Percentiles rank a stretch among this genome's conserved stretches.
Conservation (phyloP, 2,888 invertebrate genomes). For the Villa cingulata region DNA sequence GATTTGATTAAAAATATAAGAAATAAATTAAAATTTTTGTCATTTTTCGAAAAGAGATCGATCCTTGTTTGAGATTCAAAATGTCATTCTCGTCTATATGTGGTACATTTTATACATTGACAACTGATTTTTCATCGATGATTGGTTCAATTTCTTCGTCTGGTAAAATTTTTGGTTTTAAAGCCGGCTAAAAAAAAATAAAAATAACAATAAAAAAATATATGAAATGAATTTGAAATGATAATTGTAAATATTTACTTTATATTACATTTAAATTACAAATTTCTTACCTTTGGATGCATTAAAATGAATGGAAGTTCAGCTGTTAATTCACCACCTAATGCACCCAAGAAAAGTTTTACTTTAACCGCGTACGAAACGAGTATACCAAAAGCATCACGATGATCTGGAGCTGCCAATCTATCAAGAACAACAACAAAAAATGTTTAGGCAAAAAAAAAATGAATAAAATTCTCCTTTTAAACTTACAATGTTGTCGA, state of each 20-base stretch:
- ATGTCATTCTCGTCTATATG: too few species aligned
- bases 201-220: background rate
- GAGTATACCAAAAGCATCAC: conserved; percentile 89
- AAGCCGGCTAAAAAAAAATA: background rate
- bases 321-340: conserved; percentile 83
- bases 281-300: conserved; percentile 65
- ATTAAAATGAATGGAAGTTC: conserved; percentile 85
- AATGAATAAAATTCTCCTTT: background rate
- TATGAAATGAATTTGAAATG: background rate
- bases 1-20: too few species aligned
- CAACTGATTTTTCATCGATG: background rate
- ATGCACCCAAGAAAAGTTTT: conserved; percentile 81
- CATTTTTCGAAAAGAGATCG: too few species aligned
- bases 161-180: background rate
- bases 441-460: conserved; percentile 1
- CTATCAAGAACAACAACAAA: conserved; percentile 30
- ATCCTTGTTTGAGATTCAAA: too few species aligned
- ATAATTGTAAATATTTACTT: too few species aligned
- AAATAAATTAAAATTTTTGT: too few species aligned
- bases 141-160: background rate
- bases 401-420: conserved; percentile 61
- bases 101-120: background rate
- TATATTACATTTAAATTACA: background rate
- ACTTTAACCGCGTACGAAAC: conserved; percentile 93
- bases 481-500: conserved; percentile 77